These are phyloP conservation scores for Callospermophilus lateralis DNA, from an alignment of 2,113 vertebrate genomes.

Conservation along the genomic window DNA sequence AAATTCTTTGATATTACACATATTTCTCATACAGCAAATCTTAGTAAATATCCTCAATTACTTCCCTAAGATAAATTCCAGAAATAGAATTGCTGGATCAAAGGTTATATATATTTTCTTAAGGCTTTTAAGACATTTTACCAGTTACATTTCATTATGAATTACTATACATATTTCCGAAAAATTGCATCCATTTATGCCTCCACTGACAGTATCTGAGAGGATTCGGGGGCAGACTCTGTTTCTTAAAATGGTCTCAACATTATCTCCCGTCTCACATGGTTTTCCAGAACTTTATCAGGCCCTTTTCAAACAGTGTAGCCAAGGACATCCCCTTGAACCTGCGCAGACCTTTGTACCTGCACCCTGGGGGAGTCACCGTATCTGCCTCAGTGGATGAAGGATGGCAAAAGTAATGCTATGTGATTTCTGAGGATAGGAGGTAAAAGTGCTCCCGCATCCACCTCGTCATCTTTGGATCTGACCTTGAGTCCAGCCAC, in stretches of 20 bases:
- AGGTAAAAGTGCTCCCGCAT: not conserved
- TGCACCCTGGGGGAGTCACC: not conserved
- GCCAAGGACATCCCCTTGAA: not conserved
- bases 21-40: constrained; percentile 44
- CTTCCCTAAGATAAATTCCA: constrained; percentile 40
- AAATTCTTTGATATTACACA: constrained; percentile 59
- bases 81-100: constrained; percentile 56
- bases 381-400: not conserved
- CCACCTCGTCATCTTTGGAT: not conserved
- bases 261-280: not conserved
- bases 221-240: not conserved
- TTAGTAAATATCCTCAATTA: constrained; percentile 48
- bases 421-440: not conserved
- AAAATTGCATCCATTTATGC: not conserved
- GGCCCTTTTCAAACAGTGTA: not conserved
- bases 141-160: constrained; percentile 8
- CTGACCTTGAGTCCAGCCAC: not conserved
- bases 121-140: constrained; percentile 51
- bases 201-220: not conserved
- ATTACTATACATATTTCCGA: constrained; percentile 40
- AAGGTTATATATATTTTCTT: constrained; percentile 54
- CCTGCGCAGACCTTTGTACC: not conserved
- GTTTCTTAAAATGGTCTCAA: not conserved
- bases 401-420: not conserved
- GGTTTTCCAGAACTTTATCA: constrained; percentile 43